These are phyloP conservation scores for Globodera ellingtonae DNA, from an alignment of 1,140 invertebrate genomes.

Conservation along the genomic window DNA sequence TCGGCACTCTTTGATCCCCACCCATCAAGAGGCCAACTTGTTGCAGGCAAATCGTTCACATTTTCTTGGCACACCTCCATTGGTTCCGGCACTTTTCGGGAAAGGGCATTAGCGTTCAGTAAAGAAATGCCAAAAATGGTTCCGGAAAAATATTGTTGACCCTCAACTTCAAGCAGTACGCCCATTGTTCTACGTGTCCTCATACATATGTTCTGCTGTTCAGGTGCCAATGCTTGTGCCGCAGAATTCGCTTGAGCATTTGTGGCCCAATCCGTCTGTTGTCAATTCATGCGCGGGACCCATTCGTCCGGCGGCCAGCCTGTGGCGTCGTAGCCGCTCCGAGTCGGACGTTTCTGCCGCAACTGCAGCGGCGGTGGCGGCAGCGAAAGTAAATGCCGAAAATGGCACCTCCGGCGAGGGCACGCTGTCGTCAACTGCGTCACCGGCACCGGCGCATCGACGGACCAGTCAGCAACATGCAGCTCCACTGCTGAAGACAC, in stretches of 20 bases:
- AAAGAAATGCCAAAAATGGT: too few species aligned
- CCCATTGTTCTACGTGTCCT: too few species aligned
- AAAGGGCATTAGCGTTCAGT: too few species aligned
- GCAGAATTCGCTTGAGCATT: conserved; percentile 28
- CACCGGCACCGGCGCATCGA: neutral
- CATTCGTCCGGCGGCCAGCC: conserved; percentile 35
- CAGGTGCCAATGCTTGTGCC: conserved; percentile 22
- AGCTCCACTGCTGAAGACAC: conserved; percentile 11
- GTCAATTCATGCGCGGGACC: conserved; percentile 23
- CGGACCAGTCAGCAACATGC: conserved; percentile 3
- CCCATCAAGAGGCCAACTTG: conserved; percentile 53
- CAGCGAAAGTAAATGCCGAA: conserved; percentile 8
- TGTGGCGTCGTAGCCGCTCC: conserved; percentile 43
- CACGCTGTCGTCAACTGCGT: neutral
- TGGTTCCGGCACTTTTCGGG: too few species aligned
- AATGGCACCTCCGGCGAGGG: neutral
- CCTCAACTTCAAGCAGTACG: too few species aligned
- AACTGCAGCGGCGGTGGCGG: conserved; percentile 3
- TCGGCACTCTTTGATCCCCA: conserved; percentile 43
- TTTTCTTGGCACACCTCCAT: neutral
- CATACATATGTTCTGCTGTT: neutral
- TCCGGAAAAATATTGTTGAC: too few species aligned
- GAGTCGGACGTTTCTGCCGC: conserved; percentile 41
- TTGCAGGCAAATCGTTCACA: conserved; percentile 39
- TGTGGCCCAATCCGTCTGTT: conserved; percentile 20